Conservation (phyloP, 2,113 vertebrate genomes). For the Pimephales promelas region DNA sequence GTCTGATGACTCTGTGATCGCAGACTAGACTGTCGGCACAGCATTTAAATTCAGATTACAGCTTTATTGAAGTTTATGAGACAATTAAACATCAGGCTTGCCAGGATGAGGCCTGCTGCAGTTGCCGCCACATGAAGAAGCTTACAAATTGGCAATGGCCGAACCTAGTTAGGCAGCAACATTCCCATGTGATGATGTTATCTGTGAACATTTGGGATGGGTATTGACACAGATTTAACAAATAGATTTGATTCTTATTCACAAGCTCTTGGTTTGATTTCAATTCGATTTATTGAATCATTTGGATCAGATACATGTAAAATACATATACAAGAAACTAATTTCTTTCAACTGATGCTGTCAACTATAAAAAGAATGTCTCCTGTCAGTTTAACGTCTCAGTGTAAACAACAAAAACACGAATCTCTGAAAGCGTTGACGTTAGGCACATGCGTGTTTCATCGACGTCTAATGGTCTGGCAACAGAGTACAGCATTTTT, state of each 20-base stretch:
- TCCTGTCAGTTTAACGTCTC: too few species aligned
- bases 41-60: constrained; percentile 11
- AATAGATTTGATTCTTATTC: neutral
- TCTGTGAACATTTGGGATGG: neutral
- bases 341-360: neutral
- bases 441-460: too few species aligned
- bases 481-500: too few species aligned
- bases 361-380: neutral
- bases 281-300: neutral
- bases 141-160: neutral
- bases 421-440: too few species aligned
- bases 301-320: neutral
- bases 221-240: neutral
- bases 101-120: too few species aligned
- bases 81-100: constrained; percentile 13
- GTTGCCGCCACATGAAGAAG: neutral
- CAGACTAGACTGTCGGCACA: neutral
- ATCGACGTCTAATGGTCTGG: too few species aligned
- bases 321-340: too few species aligned
- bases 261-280: neutral
- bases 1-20: neutral
- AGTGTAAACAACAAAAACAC: too few species aligned
- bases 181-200: neutral
- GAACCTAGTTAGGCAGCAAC: neutral
- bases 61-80: constrained; percentile 30